Conservation (phyloP, 1,140 invertebrate species). For the Gryon sp. region DNA sequence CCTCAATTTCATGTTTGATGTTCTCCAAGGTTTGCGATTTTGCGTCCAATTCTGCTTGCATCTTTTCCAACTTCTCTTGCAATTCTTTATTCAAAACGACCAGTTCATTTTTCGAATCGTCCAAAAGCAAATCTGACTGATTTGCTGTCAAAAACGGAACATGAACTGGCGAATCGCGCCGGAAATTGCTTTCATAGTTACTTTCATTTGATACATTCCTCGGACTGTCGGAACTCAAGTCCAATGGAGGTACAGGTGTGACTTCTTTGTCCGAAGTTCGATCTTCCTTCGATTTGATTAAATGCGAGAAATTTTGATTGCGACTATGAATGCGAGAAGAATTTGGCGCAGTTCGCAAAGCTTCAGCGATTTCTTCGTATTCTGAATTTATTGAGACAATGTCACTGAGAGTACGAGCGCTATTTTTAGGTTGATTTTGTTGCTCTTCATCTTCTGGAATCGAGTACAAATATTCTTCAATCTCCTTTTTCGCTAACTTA, state of each 20-base stretch:
- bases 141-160: conserved; percentile 13
- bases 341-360: conserved; percentile 65
- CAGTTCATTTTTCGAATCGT: conserved; percentile 4
- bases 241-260: conserved; percentile 28
- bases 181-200: conserved; percentile 15
- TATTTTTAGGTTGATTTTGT: conserved; percentile 79
- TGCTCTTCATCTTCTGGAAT: conserved; percentile 80
- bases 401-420: conserved; percentile 84
- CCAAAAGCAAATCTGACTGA: not conserved
- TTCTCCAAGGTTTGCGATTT: conserved; percentile 40
- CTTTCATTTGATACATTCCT: conserved; percentile 1
- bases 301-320: conserved; percentile 68
- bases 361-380: conserved; percentile 81
- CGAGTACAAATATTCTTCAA: conserved; percentile 77
- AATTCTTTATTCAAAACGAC: conserved; percentile 15
- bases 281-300: conserved; percentile 76
- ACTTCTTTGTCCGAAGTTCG: conserved; percentile 11
- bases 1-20: conserved; percentile 35
- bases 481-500: conserved; percentile 78
- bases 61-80: conserved; percentile 20
- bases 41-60: conserved; percentile 23
- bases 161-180: not conserved
- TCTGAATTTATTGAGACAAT: conserved; percentile 85
- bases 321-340: conserved; percentile 51
- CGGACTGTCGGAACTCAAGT: conserved; percentile 32